Conservation (phyloP, 2,113 vertebrate genomes). For the Larimichthys polyactis region DNA sequence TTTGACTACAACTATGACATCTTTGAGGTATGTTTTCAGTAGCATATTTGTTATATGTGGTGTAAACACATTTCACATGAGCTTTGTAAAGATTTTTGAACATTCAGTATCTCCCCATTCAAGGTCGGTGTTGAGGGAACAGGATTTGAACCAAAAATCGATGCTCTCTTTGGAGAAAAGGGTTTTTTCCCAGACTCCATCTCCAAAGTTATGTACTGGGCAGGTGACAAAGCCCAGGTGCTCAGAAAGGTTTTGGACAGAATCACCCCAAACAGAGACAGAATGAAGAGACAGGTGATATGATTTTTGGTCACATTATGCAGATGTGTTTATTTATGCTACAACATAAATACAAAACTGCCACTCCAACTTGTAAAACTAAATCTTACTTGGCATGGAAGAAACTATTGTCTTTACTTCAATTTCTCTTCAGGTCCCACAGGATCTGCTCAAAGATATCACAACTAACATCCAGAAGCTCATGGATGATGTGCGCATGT, state of each 20-base stretch:
- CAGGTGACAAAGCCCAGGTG: constrained; percentile 82
- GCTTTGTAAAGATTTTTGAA: neutral
- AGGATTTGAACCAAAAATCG: constrained; percentile 89
- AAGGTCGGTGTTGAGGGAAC: constrained; percentile 92
- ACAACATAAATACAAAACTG: neutral
- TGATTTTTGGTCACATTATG: neutral
- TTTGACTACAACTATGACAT: constrained; percentile 86
- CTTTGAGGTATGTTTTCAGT: constrained; percentile 88
- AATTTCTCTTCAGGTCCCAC: constrained; percentile 63
- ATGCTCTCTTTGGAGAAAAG: constrained; percentile 91
- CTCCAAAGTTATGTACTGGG: constrained; percentile 90
- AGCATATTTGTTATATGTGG: neutral
- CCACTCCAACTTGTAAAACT: neutral
- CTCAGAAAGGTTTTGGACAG: constrained; percentile 85
- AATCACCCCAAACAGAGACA: constrained; percentile 80
- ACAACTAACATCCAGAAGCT: constrained; percentile 83
- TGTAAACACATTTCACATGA: neutral
- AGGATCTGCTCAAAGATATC: constrained; percentile 86
- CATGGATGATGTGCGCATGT: constrained; percentile 82
- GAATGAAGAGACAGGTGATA: constrained; percentile 82
- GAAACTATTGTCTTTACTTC: neutral
- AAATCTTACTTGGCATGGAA: neutral
- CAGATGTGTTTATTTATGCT: neutral
- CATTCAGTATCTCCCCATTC: constrained; percentile 26
- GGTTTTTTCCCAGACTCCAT: constrained; percentile 92